Evolutionary conservation across 2,797 vertebrate genomes (phyloP), one percentile per base, ranked within the genome.

Genomic region (Ataeniobius toweri): DNA sequence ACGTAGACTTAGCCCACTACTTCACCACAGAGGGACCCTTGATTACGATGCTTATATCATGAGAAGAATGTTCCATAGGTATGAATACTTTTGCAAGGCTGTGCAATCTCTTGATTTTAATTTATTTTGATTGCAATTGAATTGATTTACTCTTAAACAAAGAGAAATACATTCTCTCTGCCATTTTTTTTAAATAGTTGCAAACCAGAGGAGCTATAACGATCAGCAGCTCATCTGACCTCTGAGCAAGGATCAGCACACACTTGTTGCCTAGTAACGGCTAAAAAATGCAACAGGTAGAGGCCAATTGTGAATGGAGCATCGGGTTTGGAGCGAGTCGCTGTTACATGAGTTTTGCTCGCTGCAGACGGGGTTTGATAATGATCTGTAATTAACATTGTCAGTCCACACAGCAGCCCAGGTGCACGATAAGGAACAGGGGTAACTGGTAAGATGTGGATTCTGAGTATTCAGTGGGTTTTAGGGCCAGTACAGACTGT

Each of bases 201-300:
- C 53, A 7, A 55, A 55, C 53, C 53, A 55, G 53, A n/a, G 18
- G 18, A 53, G 18, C 51, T 53, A 3, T 28, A 20, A 28, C 24
- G 5, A 20, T 20, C 22, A 5, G 20, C n/a, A 31, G 36, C 24
- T 67, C 48, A 39, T 24, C 72, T 78, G 85, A 86, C 84, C 77
- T 46, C 41, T 18, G 39, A 4, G 70, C 58, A n/a, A 18, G 74
- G 14, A 51, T 77, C 71, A 26, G 73, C 75, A 78, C 44, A 0
- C 50, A 75, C 70, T 28, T 13, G 90, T 93, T 91, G 89, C 89
- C 80, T 92, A 85, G 89, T 79, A 91, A 92, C 89, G 79, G 20
- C n/a, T 16, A 72, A 51, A 68, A 80, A 83, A 71, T 24, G 86
- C 89, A 87, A 89, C 88, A 89, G 86, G 90, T 91, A 76, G 36